phyloP scores from a whole-genome alignment of 2,113 vertebrate species.

The Pantherophis guttatus region DNA sequence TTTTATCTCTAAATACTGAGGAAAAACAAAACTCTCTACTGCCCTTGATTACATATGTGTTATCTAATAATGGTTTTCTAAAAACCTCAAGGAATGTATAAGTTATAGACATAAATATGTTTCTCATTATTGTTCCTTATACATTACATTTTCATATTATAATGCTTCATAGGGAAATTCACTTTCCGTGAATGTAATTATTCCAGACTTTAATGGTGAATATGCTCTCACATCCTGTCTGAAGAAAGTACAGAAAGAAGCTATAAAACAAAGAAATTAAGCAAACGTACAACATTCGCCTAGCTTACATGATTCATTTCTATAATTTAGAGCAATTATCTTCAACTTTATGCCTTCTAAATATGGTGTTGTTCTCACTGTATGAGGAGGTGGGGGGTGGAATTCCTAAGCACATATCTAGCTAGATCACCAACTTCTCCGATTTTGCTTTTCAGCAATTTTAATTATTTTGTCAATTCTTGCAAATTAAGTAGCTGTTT shows the following conservation, averaged over 20 bases:
- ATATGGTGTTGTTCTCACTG: not conserved
- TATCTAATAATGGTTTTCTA: not conserved
- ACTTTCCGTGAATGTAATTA: not conserved
- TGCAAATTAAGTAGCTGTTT: not conserved
- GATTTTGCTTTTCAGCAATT: no score
- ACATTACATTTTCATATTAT: not conserved
- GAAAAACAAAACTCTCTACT: not conserved
- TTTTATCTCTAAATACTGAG: not conserved
- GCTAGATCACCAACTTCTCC: not conserved
- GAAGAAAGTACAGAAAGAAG: not conserved
- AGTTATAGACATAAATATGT: not conserved
- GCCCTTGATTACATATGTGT: not conserved
- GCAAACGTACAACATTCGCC: not conserved
- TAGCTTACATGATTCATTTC: not conserved
- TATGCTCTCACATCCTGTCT: not conserved
- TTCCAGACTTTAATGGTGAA: not conserved
- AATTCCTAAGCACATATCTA: not conserved
- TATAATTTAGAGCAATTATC: not conserved
- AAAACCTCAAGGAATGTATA: not conserved
- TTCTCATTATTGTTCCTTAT: not conserved
- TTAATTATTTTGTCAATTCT: not conserved
- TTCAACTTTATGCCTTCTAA: not conserved
- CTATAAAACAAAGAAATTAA: not conserved
- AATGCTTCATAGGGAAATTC: not conserved
- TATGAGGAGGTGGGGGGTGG: not conserved